Evolutionary conservation across 53 echinoderm and acorn worm species (phyloP), one percentile per base, ranked within the genome.

Genomic region (Crossaster papposus): DNA sequence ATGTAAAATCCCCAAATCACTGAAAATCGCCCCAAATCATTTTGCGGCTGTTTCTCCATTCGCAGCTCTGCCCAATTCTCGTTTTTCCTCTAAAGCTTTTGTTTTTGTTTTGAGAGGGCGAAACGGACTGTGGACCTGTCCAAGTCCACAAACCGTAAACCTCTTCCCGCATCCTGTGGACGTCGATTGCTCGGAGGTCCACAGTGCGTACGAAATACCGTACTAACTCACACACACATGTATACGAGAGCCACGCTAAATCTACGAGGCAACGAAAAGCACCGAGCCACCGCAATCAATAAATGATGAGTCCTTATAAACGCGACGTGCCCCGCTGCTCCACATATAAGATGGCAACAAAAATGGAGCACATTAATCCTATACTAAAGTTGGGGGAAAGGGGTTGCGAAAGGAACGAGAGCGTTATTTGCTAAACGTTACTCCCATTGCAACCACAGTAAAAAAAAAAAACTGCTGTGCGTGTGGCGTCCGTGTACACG

Each of bases 301-400:
- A 80, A 80, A 54, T 80, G 58, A 80, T 80, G 80, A 55, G 80
- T 50, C 51, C 2, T 26, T 58, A 80, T 80, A 79, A 80, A 58
- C n/a, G n/a, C n/a, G n/a, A 58, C 80, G 55, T 26, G 80, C 23
- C 31, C 32, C 12, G 28, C 58, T 80, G 58, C 54, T 15, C 80
- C 36, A 33, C 80, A 80, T 80, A 55, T 80, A 58, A 80, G 32
- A 80, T 80, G 80, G 31, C 58, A 11, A 31, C 58, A 26, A 3
- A 18, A 58, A 28, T 11, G n/a, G n/a, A n/a, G 44, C 44, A 55
- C 80, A 80, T 54, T 80, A 29, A 80, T 80, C 80, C 55, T 58
- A 51, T 78, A 51, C 78, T 78, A 22, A 28, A 14, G 78, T 44
- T 10, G 34, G 51, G 11, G 28, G 28, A 6, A 26, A 68, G 15